Evolutionary conservation across 2,113 vertebrate genomes (phyloP).

Genomic region (Hiodon tergisus): DNA sequence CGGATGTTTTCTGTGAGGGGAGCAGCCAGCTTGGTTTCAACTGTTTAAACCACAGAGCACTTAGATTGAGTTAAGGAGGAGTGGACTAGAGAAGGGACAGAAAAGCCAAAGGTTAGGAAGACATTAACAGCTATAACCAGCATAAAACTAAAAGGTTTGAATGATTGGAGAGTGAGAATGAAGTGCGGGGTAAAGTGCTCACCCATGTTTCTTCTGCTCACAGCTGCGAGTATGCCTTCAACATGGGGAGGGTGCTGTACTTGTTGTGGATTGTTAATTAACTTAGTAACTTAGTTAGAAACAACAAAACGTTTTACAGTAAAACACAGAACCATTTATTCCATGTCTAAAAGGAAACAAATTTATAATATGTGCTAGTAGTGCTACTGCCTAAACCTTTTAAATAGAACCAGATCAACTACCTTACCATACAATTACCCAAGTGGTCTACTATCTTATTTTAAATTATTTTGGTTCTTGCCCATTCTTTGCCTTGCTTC

Average conservation of each 20-base stretch:
- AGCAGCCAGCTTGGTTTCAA: conserved; percentile 78
- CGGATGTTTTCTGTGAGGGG: conserved; percentile 84
- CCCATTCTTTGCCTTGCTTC: too few species aligned
- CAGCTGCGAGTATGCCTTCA: conserved; percentile 14
- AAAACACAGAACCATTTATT: too few species aligned
- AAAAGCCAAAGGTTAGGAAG: conserved; percentile 68
- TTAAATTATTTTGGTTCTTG: too few species aligned
- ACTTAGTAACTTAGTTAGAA: neutral
- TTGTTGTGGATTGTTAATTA: neutral
- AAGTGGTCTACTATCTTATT: too few species aligned
- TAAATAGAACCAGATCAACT: too few species aligned
- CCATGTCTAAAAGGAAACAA: too few species aligned
- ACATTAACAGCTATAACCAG: conserved; percentile 64
- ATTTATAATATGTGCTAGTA: too few species aligned
- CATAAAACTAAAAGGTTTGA: too few species aligned
- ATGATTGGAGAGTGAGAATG: too few species aligned
- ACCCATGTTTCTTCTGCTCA: neutral
- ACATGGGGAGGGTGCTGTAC: conserved; percentile 5
- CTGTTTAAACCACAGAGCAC: conserved; percentile 69
- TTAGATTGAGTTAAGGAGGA: conserved; percentile 57
- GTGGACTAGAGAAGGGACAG: conserved; percentile 45
- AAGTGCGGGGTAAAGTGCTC: conserved; percentile 22
- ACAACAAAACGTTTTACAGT: neutral
- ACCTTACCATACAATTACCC: too few species aligned
- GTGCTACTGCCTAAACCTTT: too few species aligned